Conservation (phyloP, 2,797 vertebrate genomes). For the Tachyglossus aculeatus region DNA sequence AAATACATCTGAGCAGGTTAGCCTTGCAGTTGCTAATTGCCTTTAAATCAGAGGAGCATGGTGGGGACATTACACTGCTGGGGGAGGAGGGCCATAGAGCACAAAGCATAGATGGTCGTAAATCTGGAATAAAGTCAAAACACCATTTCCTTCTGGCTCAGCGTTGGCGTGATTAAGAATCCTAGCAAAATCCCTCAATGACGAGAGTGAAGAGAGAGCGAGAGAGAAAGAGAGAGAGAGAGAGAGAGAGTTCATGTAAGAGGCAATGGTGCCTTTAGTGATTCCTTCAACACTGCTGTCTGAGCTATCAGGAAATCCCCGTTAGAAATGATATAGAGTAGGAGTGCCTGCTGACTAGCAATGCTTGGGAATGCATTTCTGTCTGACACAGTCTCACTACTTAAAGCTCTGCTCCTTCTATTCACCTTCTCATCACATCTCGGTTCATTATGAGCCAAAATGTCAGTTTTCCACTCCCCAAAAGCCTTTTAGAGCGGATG, state of each 20-base stretch:
- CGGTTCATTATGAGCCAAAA: conserved; percentile 49
- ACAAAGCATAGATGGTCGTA: neutral
- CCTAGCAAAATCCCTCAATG: neutral
- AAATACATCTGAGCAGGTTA: conserved; percentile 46
- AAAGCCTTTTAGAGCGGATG: conserved; percentile 37
- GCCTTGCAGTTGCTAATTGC: conserved; percentile 30
- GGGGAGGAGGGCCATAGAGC: conserved; percentile 5
- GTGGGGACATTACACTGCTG: neutral
- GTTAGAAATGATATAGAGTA: neutral
- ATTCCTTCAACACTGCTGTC: conserved; percentile 4
- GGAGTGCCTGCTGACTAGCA: neutral
- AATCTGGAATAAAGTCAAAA: neutral
- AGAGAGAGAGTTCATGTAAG: conserved; percentile 22
- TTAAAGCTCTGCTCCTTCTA: conserved; percentile 7
- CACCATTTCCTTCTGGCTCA: neutral
- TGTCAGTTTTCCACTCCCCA: conserved; percentile 3
- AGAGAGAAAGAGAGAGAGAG: neutral
- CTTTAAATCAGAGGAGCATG: conserved; percentile 38
- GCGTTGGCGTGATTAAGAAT: conserved; percentile 38
- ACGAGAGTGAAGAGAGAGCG: neutral
- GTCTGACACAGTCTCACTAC: conserved; percentile 35
- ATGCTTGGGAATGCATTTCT: conserved; percentile 29
- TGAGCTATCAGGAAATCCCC: no score
- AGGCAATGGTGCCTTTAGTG: conserved; percentile 11
- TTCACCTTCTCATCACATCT: conserved; percentile 42